Base-by-base conservation (phyloP, 2,797 vertebrate genomes). In the Sebastes glaucus region DNA sequence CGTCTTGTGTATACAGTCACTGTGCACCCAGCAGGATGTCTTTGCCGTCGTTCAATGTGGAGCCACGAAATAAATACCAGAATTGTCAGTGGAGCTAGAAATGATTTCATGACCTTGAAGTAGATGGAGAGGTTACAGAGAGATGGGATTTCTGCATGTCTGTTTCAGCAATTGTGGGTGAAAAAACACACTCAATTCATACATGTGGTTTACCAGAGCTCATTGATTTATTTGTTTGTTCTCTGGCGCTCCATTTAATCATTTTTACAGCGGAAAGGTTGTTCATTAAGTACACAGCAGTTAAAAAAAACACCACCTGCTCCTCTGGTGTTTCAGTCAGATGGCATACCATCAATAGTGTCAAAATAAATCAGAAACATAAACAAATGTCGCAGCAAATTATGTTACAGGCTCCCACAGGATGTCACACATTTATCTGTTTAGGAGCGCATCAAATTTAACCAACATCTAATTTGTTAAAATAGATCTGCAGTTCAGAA, bases 241-340 rank as follows among this genome's bases (percentile, higher is more conserved):
- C 13, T 74, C 10, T 56, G 14, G 10, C 25, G 10, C 27, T 22
- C 22, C 11, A 63, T 60, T 85, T 46, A 59, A 59, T 63, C 46
- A 71, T 61, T 16, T 55, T 2, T 63, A 74, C 25, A 67, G 32
- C 32, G 7, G 27, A 67, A 61, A 38, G n/a, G 49, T 64, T 80
- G 53, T 57, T 84, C 42, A 67, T 64, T 27, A 70, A 46, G n/a
- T 6, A 64, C n/a, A 67, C 68, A 60, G 57, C 64, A 35, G 78
- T 30, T 27, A 30, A 62, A 42, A 42, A 76, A 85, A 78, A 82
- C 74, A 84, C 56, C 70, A 86, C 77, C 83, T 83, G 83, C 52
- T 71, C 33, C 35, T 82, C 30, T 62, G 55, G 10, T 71, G 71
- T 72, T 83, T 75, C 52, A 23, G 53, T 78, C 77, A 65, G 69